Base-by-base conservation (phyloP, 2,113 vertebrate genomes). In the Callopanchax toddi region DNA sequence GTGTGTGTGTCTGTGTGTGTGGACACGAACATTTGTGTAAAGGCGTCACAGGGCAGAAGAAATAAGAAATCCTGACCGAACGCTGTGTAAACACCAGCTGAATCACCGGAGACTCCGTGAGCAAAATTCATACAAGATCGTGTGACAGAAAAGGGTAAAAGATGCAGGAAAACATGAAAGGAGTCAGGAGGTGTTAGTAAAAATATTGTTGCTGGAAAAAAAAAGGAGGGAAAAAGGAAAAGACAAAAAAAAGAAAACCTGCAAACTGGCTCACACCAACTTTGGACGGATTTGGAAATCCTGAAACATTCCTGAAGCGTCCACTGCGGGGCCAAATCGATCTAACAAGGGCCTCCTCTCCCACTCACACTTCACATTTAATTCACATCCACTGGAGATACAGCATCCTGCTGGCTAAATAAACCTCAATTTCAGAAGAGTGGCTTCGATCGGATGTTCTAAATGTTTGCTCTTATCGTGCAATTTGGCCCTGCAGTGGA, bases 221-320 rank as follows among this genome's bases (percentile, higher is more conserved):
- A 56, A 22, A 16, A 44, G 49, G 42, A 37, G 42, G 20, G 44
- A 49, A 52, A 61, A 37, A 44, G 8, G 21, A 50, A 1, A 56
- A 50, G 1, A 36, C 1, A 78, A 63, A 69, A 22, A 32, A 61
- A 67, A 74, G 60, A 48, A 85, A 86, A 84, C 58, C 69, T 79
- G 84, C 90, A 91, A 90, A 88, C 83, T 87, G 87, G 87, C 91
- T 92, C 90, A 91, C 91, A 91, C 91, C 91, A 88, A 89, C 90
- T 52, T 16, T 23, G 25, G 48, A 76, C 66, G 52, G 67, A 79
- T 78, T 23, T 40, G 26, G 57, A 65, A 84, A 74, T 54, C 63
- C 36, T 23, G 21, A 20, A 64, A 69, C 26, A 46, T 32, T 54
- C 49, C 62, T 73, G 54, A 37, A 50, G 9, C 6, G 12, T 52